Evolutionary conservation across 2,888 invertebrate species (phyloP).

Genomic region (Diarsia brunnea): DNA sequence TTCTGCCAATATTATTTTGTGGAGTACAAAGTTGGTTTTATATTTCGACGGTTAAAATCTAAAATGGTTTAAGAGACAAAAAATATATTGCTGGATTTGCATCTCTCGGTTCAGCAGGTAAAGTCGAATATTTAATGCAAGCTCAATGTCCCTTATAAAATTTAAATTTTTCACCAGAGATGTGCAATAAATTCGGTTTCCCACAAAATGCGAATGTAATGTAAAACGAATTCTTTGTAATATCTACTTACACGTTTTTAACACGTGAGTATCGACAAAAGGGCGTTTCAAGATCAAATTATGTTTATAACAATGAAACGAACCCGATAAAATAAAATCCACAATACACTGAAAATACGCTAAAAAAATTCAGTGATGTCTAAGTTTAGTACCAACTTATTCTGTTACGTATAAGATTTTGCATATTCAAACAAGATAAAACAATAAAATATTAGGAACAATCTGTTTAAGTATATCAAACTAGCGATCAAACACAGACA

Average conservation of each 20-base stretch:
- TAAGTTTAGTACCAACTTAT: too few species aligned
- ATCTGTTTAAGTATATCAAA: too few species aligned
- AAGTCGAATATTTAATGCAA: neutral
- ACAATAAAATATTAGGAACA: too few species aligned
- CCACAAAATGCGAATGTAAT: slow-evolving; percentile 3
- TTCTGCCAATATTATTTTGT: slow-evolving; percentile 25
- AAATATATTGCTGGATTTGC: neutral
- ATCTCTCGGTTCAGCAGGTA: neutral
- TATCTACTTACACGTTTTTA: neutral
- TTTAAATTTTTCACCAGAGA: neutral
- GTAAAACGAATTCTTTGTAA: neutral
- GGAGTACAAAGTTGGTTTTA: slow-evolving; percentile 18
- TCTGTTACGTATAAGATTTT: too few species aligned
- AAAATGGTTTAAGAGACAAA: neutral
- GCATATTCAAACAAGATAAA: too few species aligned
- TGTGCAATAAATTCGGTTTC: slow-evolving; percentile 15
- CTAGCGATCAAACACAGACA: too few species aligned
- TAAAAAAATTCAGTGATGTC: too few species aligned
- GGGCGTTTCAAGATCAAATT: slow-evolving; percentile 4
- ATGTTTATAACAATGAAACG: slow-evolving; percentile 6
- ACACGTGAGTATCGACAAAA: neutral
- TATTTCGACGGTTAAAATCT: neutral
- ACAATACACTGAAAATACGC: neutral
- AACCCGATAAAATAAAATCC: neutral
- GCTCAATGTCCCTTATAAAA: neutral